Evolutionary conservation across 2,888 invertebrate genomes (phyloP), one percentile per base, ranked within the genome.

Genomic region (Eupithecia subfuscata): DNA sequence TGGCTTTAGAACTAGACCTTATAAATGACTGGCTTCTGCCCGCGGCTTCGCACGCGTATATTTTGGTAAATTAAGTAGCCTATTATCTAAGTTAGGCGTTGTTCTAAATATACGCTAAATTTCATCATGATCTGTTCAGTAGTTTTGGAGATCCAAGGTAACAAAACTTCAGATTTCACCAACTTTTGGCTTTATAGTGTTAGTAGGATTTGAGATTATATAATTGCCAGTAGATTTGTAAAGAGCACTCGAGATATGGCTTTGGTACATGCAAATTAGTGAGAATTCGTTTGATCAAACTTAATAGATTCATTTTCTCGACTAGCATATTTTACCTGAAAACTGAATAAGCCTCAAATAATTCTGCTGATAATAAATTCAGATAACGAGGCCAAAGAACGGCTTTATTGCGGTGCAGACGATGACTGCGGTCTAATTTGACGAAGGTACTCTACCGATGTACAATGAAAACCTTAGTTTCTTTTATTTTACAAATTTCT

Each of bases 351-450:
- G 56, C 22, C 56, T 56, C 2, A n/a, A 56, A 22, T 56, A 56
- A 52, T 56, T 56, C 56, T 56, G 11, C 11, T 22, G 56, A 8
- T n/a, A n/a, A 52, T 56, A 56, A 56, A 56, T 56, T 56, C 22
- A 22, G 56, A 56, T 22, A 56, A 48, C 48, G 25, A 63, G 63
- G 63, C 30, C 16, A 63, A 63, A 63, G 30, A 63, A 63, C 14
- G 14, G 64, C 3, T 70, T 65, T 34, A 65, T 65, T 18, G 37
- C 65, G 65, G 37, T 37, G 65, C 37, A 65, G 65, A 65, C 65
- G 37, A 18, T 37, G 65, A 65, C 37, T 65, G 34, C n/a, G 65
- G 65, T 65, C n/a, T 18, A 65, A 65, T 65, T 37, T n/a, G 16
- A 37, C 11, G 9, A 1, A 65, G 18, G 48, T 18, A 48, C 25